Evolutionary conservation across 2,797 vertebrate genomes (phyloP), one percentile per base, ranked within the genome.

Genomic region (Molossus alvarezi): DNA sequence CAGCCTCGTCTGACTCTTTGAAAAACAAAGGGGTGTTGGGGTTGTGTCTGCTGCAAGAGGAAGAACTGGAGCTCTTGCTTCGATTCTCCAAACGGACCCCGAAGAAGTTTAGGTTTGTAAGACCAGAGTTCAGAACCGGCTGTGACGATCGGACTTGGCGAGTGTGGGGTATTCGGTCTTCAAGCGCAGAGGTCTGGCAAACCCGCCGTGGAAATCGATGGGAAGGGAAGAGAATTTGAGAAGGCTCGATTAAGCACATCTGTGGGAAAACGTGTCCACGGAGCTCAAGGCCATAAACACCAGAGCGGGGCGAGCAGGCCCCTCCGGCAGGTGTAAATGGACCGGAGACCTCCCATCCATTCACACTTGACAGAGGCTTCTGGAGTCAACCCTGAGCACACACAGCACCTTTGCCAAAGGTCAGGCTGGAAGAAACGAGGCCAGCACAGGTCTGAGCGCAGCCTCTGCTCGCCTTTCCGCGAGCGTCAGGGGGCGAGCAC

Each of bases 291-390:
- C n/a, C n/a, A 71, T 1, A 29, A 93, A 93, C 73, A 86, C 91
- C 87, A 83, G 91, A 94, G 97, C 87, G 53, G 95, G 48, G 86
- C 65, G 94, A 96, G 97, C 97, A 97, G 95, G 96, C n/a, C 77
- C 98, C 82, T 93, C 97, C 96, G 85, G 96, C 96, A 96, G 97
- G 97, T 98, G 97, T 79, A 97, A 98, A 97, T 97, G 97, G 98
- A 98, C 96, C 84, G 88, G 86, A 95, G 90, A n/a, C 84, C 94
- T 92, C 96, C 94, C 86, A 53, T 97, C 97, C 98, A 98, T 98
- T 98, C 96, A 80, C 97, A 98, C 98, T 95, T 97, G 98, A 94
- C 21, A 51, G 69, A 86, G 60, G 48, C n/a, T 14, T 14, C 0
- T 9, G 8, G 53, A 15, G 73, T 85, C 96, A 71, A 95, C 77